These are phyloP conservation scores for Molossus molossus DNA, from an alignment of 2,797 vertebrate genomes.

Conservation along the genomic window DNA sequence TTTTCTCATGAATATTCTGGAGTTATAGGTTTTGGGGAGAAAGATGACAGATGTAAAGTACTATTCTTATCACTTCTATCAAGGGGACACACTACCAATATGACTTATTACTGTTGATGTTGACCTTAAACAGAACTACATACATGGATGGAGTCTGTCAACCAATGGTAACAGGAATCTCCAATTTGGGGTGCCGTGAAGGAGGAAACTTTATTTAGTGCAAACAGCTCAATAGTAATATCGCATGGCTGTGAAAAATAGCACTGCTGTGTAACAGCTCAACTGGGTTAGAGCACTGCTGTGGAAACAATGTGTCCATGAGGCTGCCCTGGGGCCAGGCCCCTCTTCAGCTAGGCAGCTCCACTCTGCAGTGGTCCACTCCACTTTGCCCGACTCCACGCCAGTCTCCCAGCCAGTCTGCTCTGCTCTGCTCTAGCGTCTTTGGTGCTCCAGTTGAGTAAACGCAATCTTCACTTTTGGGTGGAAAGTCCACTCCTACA, in stretches of 20 bases:
- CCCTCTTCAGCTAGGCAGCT: neutral
- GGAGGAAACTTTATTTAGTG: no score
- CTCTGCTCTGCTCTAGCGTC: neutral
- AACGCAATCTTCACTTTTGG: neutral
- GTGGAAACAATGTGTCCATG: neutral
- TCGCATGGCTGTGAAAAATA: neutral
- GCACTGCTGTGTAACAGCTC: no score
- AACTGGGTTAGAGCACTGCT: neutral
- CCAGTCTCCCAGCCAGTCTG: neutral
- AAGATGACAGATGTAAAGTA: no score
- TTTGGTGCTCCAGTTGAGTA: neutral
- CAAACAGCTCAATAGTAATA: neutral
- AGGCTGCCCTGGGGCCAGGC: neutral
- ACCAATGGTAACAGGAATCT: neutral
- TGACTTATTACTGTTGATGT: no score
- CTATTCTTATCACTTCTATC: neutral
- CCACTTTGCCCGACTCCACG: no score
- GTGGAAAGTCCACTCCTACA: neutral
- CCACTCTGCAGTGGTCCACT: no score
- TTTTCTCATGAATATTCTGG: no score
- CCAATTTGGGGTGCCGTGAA: neutral
- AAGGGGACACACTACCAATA: no score
- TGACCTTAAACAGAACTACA: neutral
- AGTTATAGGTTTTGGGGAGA: no score
- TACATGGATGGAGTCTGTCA: neutral